Evolutionary conservation across 37 sponge, comb jelly and placozoan genomes (phyloP).

Genomic region (Hormiphora californensis): DNA sequence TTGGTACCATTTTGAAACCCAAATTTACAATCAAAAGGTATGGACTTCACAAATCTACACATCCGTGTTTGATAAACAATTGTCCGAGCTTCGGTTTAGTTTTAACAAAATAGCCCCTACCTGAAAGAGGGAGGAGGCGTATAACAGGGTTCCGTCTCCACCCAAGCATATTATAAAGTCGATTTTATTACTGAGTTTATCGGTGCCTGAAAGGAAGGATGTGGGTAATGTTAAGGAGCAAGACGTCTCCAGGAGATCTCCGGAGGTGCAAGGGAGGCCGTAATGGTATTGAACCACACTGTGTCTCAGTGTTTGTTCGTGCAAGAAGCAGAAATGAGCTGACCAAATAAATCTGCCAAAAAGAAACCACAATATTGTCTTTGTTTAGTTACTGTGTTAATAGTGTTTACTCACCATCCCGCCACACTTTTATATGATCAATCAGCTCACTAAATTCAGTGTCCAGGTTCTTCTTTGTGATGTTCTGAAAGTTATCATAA

Average conservation of each 20-base stretch:
- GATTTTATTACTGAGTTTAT: conserved; percentile 12
- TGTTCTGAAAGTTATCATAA: conserved; percentile 6
- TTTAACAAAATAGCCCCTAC: too few species aligned
- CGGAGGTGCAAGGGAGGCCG: too few species aligned
- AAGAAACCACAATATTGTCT: neutral
- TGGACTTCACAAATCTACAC: too few species aligned
- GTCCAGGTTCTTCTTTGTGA: neutral
- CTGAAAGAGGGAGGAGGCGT: conserved; percentile 82
- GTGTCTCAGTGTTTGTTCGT: too few species aligned
- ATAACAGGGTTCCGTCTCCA: conserved; percentile 90
- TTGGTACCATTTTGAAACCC: too few species aligned
- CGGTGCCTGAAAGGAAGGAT: neutral
- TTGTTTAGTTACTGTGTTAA: neutral
- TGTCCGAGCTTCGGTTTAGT: too few species aligned
- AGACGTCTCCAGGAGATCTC: too few species aligned
- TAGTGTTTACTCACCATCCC: neutral
- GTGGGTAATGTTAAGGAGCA: neutral
- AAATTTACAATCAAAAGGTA: too few species aligned
- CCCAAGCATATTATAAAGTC: conserved; percentile 84
- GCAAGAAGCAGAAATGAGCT: too few species aligned
- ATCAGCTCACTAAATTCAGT: neutral
- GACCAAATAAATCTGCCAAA: neutral
- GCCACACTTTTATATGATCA: conserved; percentile 9
- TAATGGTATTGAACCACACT: neutral
- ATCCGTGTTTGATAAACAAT: too few species aligned